These are phyloP conservation scores for Lepidurus packardi DNA, from an alignment of 1,140 invertebrate species.

Conservation along the genomic window DNA sequence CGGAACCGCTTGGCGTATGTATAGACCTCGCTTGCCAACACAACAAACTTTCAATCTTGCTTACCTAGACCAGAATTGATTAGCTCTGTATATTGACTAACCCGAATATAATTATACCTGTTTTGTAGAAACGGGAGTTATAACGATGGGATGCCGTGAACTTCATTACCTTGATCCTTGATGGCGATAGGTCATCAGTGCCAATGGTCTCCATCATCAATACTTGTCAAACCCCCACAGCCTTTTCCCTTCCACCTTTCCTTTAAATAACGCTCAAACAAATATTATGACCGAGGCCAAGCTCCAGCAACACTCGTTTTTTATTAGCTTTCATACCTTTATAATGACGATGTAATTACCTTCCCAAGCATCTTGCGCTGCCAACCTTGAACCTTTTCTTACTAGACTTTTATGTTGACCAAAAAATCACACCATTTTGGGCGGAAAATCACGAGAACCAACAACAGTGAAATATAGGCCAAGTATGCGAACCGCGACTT, in stretches of 20 bases:
- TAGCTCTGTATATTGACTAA: constrained; percentile 5
- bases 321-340: too few relatives aligned
- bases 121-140: not conserved
- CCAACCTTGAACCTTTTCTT: too few relatives aligned
- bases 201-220: not conserved
- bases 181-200: constrained; percentile 18
- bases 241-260: not conserved
- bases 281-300: not conserved
- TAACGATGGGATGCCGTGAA: not conserved
- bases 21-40: not conserved
- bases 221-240: not conserved
- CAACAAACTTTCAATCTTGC: not conserved
- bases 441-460: too few relatives aligned
- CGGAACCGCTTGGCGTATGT: not conserved
- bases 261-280: not conserved
- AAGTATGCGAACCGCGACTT: not conserved
- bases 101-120: constrained; percentile 2
- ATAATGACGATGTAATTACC: too few relatives aligned
- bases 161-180: constrained; percentile 15
- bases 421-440: too few relatives aligned
- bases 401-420: too few relatives aligned
- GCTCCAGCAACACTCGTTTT: too few relatives aligned
- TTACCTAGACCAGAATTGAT: constrained; percentile 9
- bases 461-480: too few relatives aligned
- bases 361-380: too few relatives aligned